phyloP scores from a whole-genome alignment of 1,140 invertebrate genomes.

The Trichonephila clavata region DNA sequence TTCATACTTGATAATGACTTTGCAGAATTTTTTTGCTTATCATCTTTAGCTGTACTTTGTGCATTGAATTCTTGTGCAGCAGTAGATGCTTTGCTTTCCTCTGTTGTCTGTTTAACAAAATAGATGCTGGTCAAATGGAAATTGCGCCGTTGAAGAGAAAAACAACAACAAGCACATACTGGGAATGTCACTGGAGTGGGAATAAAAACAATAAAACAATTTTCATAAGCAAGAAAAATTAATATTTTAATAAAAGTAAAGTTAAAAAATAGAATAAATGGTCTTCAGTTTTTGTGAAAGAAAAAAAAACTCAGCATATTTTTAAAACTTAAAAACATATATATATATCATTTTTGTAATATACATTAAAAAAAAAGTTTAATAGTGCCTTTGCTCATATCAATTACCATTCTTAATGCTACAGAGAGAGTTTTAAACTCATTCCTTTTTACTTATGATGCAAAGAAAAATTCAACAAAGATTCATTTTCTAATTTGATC shows the following conservation, averaged over 20 bases:
- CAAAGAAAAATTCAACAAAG: no score
- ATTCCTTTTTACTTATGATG: no score
- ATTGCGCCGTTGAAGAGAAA: neutral
- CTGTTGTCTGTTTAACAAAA: neutral
- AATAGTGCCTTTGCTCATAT: no score
- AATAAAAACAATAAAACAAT: constrained; percentile 4
- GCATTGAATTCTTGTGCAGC: neutral
- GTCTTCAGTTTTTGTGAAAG: neutral
- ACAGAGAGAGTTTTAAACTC: no score
- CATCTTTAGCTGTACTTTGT: neutral
- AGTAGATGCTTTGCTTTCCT: neutral
- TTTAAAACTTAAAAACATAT: no score
- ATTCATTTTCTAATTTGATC: no score
- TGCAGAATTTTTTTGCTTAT: neutral
- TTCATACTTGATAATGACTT: neutral
- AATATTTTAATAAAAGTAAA: neutral
- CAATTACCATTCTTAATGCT: no score
- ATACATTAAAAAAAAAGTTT: neutral
- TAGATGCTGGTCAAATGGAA: neutral
- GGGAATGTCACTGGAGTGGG: neutral
- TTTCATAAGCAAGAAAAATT: constrained; percentile 11
- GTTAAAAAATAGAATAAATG: neutral
- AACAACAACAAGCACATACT: neutral
- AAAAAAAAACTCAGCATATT: no score
- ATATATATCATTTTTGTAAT: no score